These are phyloP conservation scores for Habropoda laboriosa DNA, from an alignment of 1,140 invertebrate species.

Conservation along the genomic window DNA sequence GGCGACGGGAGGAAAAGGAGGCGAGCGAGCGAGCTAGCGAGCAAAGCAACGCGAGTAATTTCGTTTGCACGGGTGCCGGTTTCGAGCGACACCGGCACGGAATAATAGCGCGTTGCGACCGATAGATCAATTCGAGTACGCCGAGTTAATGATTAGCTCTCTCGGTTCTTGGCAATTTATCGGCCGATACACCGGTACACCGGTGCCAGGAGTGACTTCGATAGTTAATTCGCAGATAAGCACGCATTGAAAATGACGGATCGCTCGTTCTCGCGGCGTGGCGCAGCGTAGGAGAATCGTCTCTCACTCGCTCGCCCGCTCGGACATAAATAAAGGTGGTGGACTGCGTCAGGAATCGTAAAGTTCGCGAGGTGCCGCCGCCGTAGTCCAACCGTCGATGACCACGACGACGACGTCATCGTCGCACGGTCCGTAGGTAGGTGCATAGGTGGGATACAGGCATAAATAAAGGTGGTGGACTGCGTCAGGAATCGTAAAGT, in stretches of 20 bases:
- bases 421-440: too few relatives aligned
- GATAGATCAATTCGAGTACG: constrained; percentile 51
- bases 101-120: constrained; percentile 46
- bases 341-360: constrained; percentile 59
- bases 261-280: constrained; percentile 16
- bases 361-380: constrained; percentile 50
- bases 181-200: constrained; percentile 24
- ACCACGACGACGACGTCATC: constrained; percentile 25
- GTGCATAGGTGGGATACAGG: too few relatives aligned
- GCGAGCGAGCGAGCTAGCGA: not conserved
- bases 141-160: constrained; percentile 51
- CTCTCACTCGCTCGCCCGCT: too few relatives aligned
- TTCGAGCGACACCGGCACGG: constrained; percentile 25
- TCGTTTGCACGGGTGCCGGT: constrained; percentile 36
- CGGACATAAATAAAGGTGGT: constrained; percentile 64
- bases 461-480: too few relatives aligned
- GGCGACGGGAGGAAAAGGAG: not conserved
- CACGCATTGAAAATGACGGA: constrained; percentile 58
- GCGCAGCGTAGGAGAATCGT: too few relatives aligned
- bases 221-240: constrained; percentile 56
- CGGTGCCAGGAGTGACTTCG: constrained; percentile 45
- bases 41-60: constrained; percentile 15
- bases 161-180: constrained; percentile 52
- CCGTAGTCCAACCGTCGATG: not conserved
- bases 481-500: constrained; percentile 52